Base-by-base conservation (phyloP, 2,888 invertebrate genomes). In the Yponomeuta sedellus region DNA sequence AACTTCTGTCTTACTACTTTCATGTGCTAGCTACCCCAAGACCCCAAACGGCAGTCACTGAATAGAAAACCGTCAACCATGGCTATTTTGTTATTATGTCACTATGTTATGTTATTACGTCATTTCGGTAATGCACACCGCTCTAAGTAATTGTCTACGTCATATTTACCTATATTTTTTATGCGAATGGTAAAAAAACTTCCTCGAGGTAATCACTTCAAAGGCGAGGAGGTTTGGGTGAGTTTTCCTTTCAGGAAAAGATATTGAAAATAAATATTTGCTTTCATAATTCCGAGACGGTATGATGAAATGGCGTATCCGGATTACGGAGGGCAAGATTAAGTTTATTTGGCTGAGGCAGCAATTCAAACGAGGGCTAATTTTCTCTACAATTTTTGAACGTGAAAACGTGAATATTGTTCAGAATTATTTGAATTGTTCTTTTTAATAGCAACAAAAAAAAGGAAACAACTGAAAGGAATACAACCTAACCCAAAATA, bases 191-290 rank as follows among this genome's bases (percentile, higher is more conserved):
- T 52, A 52, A 52, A 52, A 16, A 16, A 52, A 52, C 44, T 3
- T 52, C 44, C 44, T 52, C 8, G 16, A 34, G 10, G 5, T 52
- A 52, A 16, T 16, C 44, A 52, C 16, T 52, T 52, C 44, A 52
- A 52, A 52, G 44, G 44, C 16, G 16, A 52, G 16, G 44, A 16
- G 16, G 44, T 16, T 52, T 16, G 44, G 16, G 44, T 52, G 44
- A 52, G 16, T 52, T 52, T 16, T 52, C 44, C 20, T 59, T 12
- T 16, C n/a, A 22, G 59, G 22, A 11, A 22, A 22, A 59, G 8
- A 0, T 59, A 22, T 22, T 59, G 22, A 59, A 59, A 59, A 59
- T 22, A 59, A 59, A 59, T 59, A 59, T 22, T 59, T 22, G 22
- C 19, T 22, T 59, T n/a, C 19, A 16, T 59, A 59, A 59, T 28